Conservation (phyloP, 2,888 invertebrate genomes). For the Sepiola atlantica region DNA sequence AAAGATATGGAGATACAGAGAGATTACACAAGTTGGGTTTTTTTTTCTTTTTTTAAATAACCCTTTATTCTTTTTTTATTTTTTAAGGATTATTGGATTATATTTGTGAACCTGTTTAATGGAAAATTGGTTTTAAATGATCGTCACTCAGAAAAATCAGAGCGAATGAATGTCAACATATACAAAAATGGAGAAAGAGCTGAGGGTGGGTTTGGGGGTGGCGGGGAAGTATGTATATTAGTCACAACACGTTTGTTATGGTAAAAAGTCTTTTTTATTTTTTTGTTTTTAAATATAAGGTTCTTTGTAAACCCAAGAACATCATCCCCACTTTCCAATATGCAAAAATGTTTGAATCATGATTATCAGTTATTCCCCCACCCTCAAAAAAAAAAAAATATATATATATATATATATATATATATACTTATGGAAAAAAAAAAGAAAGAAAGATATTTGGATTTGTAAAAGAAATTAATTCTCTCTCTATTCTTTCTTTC, state of each 20-base stretch:
- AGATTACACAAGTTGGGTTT: not conserved
- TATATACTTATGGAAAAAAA: not conserved
- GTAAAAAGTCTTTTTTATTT: not conserved
- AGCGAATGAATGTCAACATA: not conserved
- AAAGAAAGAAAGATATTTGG: not conserved
- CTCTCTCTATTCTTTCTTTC: too few species aligned
- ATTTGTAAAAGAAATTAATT: too few species aligned
- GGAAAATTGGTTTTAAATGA: not conserved
- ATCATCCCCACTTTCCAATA: not conserved
- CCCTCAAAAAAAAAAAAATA: not conserved
- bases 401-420: too few species aligned
- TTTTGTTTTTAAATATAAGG: not conserved
- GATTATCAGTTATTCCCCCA: not conserved
- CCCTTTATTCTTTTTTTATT: not conserved
- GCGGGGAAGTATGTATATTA: not conserved
- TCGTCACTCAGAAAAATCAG: not conserved
- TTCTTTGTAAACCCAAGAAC: too few species aligned
- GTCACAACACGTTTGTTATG: not conserved
- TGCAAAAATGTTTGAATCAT: not conserved
- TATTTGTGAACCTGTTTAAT: not conserved
- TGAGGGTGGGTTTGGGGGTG: too few species aligned
- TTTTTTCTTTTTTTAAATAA: not conserved
- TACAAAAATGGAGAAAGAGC: not conserved
- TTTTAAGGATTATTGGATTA: not conserved
- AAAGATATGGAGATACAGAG: not conserved